These are phyloP conservation scores for Malurus alboscapulatus DNA, from an alignment of 2,113 vertebrate species.

Conservation along the genomic window DNA sequence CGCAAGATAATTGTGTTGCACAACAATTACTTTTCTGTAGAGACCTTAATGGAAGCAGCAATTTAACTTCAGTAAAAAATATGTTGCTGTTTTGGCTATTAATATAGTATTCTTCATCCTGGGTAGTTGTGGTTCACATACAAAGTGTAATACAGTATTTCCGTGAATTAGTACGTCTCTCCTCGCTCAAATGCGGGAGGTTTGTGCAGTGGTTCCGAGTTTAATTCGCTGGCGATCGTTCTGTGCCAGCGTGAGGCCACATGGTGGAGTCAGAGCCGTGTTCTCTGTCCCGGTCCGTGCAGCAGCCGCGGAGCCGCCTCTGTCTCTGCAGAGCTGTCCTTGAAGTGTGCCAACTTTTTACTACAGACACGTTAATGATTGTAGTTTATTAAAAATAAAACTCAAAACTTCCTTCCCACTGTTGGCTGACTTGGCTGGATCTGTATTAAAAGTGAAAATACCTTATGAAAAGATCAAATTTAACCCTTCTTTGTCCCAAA, in stretches of 20 bases:
- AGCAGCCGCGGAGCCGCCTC: background rate
- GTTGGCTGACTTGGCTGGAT: background rate
- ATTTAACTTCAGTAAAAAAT: background rate
- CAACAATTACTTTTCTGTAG: background rate
- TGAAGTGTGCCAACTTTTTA: background rate
- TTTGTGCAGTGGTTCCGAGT: background rate
- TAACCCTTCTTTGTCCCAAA: background rate
- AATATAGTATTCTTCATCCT: background rate
- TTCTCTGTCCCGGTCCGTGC: background rate
- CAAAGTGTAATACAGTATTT: background rate
- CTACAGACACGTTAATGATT: rapidly evolving
- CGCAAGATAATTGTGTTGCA: background rate
- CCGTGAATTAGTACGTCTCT: background rate
- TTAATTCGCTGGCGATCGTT: background rate
- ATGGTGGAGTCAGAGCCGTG: constrained; percentile 21
- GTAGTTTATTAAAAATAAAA: background rate
- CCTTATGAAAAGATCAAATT: background rate
- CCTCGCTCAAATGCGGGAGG: background rate
- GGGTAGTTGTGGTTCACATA: background rate
- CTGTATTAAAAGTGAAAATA: background rate
- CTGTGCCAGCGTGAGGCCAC: background rate
- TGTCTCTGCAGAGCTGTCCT: background rate
- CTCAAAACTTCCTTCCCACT: background rate
- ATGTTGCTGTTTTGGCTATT: background rate
- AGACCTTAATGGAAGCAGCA: background rate